Base-by-base conservation (phyloP, 2,113 vertebrate genomes). In the Sardina pilchardus region DNA sequence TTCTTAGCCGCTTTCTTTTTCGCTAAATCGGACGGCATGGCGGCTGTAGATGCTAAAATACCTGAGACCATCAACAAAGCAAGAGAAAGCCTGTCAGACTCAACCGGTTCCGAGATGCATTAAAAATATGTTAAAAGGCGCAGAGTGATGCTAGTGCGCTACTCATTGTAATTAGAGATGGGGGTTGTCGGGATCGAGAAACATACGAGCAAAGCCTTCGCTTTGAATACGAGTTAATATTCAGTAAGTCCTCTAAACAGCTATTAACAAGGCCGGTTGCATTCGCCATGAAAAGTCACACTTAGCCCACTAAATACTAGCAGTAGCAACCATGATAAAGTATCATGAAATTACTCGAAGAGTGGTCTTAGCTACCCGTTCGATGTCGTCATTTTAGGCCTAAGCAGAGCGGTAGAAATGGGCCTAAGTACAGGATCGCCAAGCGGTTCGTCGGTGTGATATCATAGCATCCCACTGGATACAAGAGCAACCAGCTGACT, bases 1-100 rank as follows among this genome's bases (percentile, higher is more conserved):
- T 99, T 99, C 92, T 99, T 99, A 0, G 97, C 97, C 17, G 98
- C 98, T 88, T 99, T 99, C 93, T 99, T 99, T 92, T 99, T 99
- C 81, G 98, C 98, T 90, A 99, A 91, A 87, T 99, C 97, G 0
- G 98, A 99, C 81, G 98, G 97, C 98, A 99, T 99, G 90, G 89
- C 92, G 93, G 53, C 43, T 7, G 53, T 2, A 24, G 19, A 59
- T 19, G 53, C 21, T 24, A 59, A 59, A 59, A 59, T 59, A 59
- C 53, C 53, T 59, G 19, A 21, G 21, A 21, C 19, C 21, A 59
- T 24, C 19, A 59, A 59, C 53, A 59, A 59, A 59, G 19, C 1
- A 24, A 59, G 53, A 59, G 3, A 47, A 47, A 47, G 45, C 45
- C 2, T 47, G 16, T 53, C 14, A 53, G 50, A 9, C 2, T 19